Conservation (phyloP, 2,797 vertebrate genomes). For the Carduelis carduelis region DNA sequence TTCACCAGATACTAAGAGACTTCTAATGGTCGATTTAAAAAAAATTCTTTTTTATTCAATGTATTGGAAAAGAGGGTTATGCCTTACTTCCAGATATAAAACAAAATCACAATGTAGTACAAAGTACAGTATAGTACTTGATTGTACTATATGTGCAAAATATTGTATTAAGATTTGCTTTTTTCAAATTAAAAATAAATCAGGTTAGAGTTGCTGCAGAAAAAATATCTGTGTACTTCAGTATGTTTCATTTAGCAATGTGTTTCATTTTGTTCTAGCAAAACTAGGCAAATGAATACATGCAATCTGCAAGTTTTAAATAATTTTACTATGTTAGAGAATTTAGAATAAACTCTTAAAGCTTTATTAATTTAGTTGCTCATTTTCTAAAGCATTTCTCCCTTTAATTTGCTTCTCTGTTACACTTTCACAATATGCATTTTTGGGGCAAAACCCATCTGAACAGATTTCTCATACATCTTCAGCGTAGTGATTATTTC, state of each 20-base stretch:
- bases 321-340: not conserved
- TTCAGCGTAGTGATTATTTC: not conserved
- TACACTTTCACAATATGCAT: not conserved
- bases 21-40: not conserved
- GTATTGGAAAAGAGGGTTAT: not conserved
- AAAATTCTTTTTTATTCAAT: not conserved
- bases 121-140: not conserved
- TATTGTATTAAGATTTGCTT: not conserved
- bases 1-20: not conserved
- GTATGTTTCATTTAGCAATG: not conserved
- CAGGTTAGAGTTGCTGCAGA: not conserved
- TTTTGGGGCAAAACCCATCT: not conserved
- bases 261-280: not conserved
- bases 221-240: not conserved
- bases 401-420: constrained; percentile 33
- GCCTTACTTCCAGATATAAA: not conserved
- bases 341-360: not conserved
- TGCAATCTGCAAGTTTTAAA: not conserved
- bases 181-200: not conserved
- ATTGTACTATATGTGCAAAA: not conserved
- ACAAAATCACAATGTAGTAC: not conserved
- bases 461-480: not conserved
- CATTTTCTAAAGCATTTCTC: constrained; percentile 1
- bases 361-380: not conserved
- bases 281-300: not conserved